These are phyloP conservation scores for Hystrix cristata DNA, from an alignment of 2,113 vertebrate genomes.

Conservation along the genomic window DNA sequence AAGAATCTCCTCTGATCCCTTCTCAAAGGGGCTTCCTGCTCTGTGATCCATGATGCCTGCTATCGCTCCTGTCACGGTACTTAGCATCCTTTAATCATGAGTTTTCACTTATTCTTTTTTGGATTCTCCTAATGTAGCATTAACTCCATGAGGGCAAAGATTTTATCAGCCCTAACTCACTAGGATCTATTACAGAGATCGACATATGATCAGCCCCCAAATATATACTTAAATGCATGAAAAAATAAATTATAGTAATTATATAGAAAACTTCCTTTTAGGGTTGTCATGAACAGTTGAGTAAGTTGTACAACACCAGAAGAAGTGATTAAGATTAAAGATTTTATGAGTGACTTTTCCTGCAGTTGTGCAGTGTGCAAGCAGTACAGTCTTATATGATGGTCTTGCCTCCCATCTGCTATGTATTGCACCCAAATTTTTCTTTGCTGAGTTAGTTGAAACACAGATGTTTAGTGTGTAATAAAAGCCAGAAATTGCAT, in stretches of 20 bases:
- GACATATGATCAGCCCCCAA: neutral
- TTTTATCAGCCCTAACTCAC: slow-evolving; percentile 17
- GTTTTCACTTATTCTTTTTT: neutral
- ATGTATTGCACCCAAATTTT: slow-evolving; percentile 60
- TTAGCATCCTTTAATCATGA: neutral
- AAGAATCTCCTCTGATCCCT: neutral
- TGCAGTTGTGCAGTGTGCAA: slow-evolving; percentile 9
- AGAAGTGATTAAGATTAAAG: neutral
- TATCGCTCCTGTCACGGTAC: neutral
- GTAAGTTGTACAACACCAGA: slow-evolving; percentile 13
- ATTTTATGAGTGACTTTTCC: neutral
- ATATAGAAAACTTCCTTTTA: slow-evolving; percentile 32
- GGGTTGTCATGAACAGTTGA: neutral
- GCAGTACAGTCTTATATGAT: neutral
- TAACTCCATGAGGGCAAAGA: neutral
- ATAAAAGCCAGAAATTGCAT: slow-evolving; percentile 81
- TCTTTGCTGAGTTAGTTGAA: slow-evolving; percentile 72
- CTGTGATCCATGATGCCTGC: neutral
- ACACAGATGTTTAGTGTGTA: slow-evolving; percentile 71
- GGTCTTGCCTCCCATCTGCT: slow-evolving; percentile 69
- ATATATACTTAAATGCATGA: neutral
- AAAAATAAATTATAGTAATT: slow-evolving; percentile 32
- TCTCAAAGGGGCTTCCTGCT: neutral
- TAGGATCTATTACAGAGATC: neutral
- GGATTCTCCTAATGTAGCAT: neutral